A percentile compares a stretch with the other conserved stretches of the same genome.
These are phyloP conservation scores for Peromyscus eremicus DNA, from an alignment of 2,797 vertebrate species.

Conservation along the genomic window DNA sequence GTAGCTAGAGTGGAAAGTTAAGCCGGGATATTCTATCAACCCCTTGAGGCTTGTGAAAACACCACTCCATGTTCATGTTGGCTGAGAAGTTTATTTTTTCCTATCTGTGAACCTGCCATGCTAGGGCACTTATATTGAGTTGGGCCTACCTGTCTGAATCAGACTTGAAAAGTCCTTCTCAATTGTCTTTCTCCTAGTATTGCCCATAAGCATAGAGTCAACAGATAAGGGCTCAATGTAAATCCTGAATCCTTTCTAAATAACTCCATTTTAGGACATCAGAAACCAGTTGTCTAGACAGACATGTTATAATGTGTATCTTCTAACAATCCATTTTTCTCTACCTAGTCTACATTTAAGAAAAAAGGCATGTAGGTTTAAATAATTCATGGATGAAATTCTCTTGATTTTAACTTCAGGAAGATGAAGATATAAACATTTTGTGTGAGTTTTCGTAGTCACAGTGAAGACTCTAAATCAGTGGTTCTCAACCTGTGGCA, in stretches of 20 bases:
- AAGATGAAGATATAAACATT: conserved; percentile 40
- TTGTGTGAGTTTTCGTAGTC: not conserved
- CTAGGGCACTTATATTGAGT: not conserved
- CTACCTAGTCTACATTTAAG: not conserved
- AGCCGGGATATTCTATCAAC: not conserved
- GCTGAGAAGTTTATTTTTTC: not conserved
- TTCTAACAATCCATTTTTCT: not conserved
- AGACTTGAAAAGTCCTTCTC: conserved; percentile 5
- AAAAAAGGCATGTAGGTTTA: not conserved
- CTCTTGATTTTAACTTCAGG: conserved; percentile 6
- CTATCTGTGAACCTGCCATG: not conserved
- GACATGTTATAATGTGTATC: not conserved
- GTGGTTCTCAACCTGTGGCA: not conserved
- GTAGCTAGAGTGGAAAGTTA: not conserved
- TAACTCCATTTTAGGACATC: not conserved
- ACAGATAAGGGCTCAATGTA: not conserved
- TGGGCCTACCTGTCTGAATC: not conserved
- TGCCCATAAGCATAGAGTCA: not conserved
- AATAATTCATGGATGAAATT: not conserved
- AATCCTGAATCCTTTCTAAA: not conserved
- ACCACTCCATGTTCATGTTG: not conserved
- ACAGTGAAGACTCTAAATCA: not conserved
- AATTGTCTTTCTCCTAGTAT: not conserved
- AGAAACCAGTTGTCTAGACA: not conserved
- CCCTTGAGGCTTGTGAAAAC: not conserved